Conservation (phyloP, 2,797 vertebrate genomes). For the Gastrophryne carolinensis region DNA sequence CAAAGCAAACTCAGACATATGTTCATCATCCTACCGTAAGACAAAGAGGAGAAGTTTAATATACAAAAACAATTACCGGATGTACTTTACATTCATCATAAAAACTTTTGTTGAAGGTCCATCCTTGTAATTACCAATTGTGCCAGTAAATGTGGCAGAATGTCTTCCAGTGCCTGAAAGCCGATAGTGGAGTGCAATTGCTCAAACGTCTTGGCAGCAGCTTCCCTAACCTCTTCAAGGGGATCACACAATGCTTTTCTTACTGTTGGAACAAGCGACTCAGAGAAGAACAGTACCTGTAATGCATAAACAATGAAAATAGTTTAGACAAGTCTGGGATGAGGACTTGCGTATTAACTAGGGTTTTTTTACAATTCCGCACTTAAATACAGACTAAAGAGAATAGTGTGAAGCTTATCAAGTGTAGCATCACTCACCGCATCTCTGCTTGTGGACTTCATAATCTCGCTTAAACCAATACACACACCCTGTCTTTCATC, state of each 20-base stretch:
- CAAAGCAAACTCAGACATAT: slow-evolving; percentile 88
- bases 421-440: slow-evolving; percentile 72
- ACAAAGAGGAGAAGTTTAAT: not conserved
- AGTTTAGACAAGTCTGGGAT: no score
- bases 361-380: no score
- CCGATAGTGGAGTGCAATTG: slow-evolving; percentile 97
- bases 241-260: slow-evolving; percentile 95
- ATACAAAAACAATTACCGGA: not conserved
- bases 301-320: not conserved
- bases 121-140: slow-evolving; percentile 84
- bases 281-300: slow-evolving; percentile 94
- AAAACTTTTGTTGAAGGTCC: not conserved
- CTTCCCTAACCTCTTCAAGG: slow-evolving; percentile 92
- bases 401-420: no score
- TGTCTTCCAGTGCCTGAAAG: slow-evolving; percentile 95
- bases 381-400: no score
- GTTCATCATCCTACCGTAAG: slow-evolving; percentile 78
- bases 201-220: slow-evolving; percentile 97
- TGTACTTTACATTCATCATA: not conserved
- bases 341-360: no score
- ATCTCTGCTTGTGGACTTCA: slow-evolving; percentile 97
- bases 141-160: slow-evolving; percentile 88
- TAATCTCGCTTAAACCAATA: slow-evolving; percentile 95
- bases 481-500: slow-evolving; percentile 97
- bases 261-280: slow-evolving; percentile 94